phyloP scores from a whole-genome alignment of 2,113 vertebrate genomes.

The Nannospalax galili region DNA sequence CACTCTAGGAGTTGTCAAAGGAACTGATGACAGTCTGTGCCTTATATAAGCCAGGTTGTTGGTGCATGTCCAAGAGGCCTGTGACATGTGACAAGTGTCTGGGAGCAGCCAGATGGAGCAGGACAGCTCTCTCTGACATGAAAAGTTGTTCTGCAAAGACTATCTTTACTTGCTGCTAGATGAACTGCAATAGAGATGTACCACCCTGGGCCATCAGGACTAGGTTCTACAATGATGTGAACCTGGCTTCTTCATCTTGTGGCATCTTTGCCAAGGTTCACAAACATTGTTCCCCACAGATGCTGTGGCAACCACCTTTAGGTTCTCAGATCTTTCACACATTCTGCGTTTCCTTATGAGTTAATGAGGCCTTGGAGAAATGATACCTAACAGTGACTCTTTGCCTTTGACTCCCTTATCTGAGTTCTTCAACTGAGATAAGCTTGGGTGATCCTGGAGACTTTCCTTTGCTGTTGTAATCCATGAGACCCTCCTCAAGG shows the following conservation, averaged over 20 bases:
- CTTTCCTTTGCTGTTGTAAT: not conserved
- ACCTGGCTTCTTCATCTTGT: not conserved
- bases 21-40: not conserved
- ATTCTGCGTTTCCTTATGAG: not conserved
- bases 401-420: not conserved
- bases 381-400: not conserved
- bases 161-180: not conserved
- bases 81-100: not conserved
- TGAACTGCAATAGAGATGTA: not conserved
- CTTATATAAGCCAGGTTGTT: slow-evolving; percentile 26
- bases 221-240: not conserved
- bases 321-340: not conserved
- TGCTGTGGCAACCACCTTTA: not conserved
- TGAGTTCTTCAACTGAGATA: not conserved
- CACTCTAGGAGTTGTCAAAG: slow-evolving; percentile 17
- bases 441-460: not conserved
- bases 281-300: not conserved
- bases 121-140: not conserved
- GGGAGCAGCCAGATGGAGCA: not conserved
- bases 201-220: not conserved
- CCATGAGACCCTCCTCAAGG: not conserved
- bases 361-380: not conserved
- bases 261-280: not conserved
- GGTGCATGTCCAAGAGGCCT: slow-evolving; percentile 3
- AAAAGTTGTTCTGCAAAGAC: not conserved